phyloP scores from a whole-genome alignment of 2,797 vertebrate species.

The Cygnus olor region DNA sequence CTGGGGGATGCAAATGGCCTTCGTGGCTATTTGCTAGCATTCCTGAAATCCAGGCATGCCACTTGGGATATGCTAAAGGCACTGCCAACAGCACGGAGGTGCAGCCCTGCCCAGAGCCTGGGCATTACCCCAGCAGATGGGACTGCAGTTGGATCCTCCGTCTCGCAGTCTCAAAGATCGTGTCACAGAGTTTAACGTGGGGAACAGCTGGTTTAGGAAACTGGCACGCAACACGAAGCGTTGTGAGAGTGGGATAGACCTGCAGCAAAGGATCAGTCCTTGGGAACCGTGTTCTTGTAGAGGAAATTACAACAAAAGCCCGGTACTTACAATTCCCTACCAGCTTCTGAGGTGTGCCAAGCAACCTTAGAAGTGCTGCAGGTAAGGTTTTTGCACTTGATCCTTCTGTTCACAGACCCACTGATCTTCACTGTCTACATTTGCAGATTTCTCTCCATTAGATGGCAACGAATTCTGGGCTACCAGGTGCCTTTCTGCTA shows the following conservation, averaged over 20 bases:
- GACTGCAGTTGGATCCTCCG: background rate
- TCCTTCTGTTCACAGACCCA: background rate
- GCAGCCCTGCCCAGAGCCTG: background rate
- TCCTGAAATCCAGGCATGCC: background rate
- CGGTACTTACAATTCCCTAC: background rate
- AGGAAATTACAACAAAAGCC: background rate
- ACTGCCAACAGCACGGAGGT: background rate
- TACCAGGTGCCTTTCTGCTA: background rate
- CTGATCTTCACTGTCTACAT: background rate
- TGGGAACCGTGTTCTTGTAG: background rate
- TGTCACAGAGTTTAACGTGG: rapidly evolving
- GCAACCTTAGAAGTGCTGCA: background rate
- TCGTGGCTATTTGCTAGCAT: rapidly evolving
- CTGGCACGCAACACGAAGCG: background rate
- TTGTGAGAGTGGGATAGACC: background rate
- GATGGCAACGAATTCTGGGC: background rate
- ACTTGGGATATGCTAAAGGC: background rate
- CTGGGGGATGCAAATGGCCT: background rate
- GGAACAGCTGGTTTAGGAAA: background rate
- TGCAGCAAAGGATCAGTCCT: background rate
- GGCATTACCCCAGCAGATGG: background rate
- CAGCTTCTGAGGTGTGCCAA: background rate
- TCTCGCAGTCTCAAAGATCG: background rate
- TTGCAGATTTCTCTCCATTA: background rate
- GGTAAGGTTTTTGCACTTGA: background rate